Percentiles rank a stretch among this genome's conserved stretches.
Conservation (phyloP, 2,797 vertebrate genomes). For the Anisognathus igniventris region DNA sequence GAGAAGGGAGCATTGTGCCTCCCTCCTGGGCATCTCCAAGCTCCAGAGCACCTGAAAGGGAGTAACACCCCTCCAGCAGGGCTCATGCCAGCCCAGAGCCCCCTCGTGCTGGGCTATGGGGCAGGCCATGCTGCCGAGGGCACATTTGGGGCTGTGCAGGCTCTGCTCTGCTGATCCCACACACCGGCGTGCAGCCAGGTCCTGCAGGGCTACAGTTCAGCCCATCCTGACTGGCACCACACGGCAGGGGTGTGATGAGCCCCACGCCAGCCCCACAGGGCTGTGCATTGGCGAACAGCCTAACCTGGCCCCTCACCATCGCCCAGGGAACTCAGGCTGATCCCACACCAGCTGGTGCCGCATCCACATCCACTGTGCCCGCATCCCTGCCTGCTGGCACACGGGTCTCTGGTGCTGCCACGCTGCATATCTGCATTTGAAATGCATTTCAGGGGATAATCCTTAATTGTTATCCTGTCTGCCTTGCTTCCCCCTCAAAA, state of each 20-base stretch:
- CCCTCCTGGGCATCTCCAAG: background rate
- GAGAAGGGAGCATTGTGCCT: background rate
- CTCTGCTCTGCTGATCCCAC: background rate
- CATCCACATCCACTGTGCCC: background rate
- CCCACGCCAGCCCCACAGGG: background rate
- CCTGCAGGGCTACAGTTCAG: background rate
- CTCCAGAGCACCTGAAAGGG: background rate
- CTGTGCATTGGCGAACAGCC: accelerated
- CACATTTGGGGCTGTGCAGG: background rate
- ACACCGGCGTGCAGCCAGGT: accelerated
- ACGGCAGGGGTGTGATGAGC: accelerated
- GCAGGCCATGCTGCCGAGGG: background rate
- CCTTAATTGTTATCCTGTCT: background rate
- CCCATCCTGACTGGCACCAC: accelerated
- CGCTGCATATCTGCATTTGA: background rate
- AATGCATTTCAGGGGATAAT: background rate
- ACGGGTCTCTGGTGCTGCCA: background rate
- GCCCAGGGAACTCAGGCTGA: background rate
- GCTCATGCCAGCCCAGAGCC: background rate
- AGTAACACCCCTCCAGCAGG: background rate
- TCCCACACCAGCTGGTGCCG: background rate
- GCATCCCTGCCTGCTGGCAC: background rate
- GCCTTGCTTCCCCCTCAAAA: background rate
- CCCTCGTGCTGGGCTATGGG: background rate
- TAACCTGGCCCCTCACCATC: background rate